Base-by-base conservation (phyloP, 2,888 invertebrate species). In the Leptothorax acervorum region DNA sequence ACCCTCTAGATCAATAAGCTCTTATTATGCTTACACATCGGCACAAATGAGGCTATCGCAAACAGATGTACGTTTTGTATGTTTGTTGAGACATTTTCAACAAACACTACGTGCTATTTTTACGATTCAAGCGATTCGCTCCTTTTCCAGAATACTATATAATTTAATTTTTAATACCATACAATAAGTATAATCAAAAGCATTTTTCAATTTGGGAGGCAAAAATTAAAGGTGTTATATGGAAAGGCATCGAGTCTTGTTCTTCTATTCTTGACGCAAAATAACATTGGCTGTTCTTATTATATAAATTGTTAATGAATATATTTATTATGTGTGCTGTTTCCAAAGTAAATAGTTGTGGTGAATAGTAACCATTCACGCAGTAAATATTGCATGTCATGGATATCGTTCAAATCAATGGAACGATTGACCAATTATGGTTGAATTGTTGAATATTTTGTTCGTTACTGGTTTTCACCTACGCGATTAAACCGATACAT, bases 1-100 rank as follows among this genome's bases (percentile, higher is more conserved):
- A 73, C 84, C 82, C 87, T 90, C 88, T 90, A 90, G 91, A 85
- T 91, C 91, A 85, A 90, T 88, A 88, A 90, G 86, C 88, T 75
- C 85, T 85, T 82, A 85, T 91, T 86, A 82, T 73, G 79, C 81
- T 85, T 87, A 85, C 83, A 86, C 70, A 82, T 83, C 76, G 83
- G 57, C 62, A 71, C 62, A 84, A 85, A 85, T 85, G 81, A 81
- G 70, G 75, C 81, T 75, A 39, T 48, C 35, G 63, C 79, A 48
- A 81, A 75, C 79, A 79, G 42, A 79, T 48, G 75, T 71, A 71
- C 57, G 31, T 51, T 82, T 82, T 60, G 66, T 62, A 81, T 60
- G 79, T 66, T 81, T 78, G 63, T 81, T 55, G 55, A 79, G 82
- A 82, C 57, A 79, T 79, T 66, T 79, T 65, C 65, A 66, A 55